Evolutionary conservation across 2,888 invertebrate species (phyloP).

Genomic region (Achlya flavicornis): DNA sequence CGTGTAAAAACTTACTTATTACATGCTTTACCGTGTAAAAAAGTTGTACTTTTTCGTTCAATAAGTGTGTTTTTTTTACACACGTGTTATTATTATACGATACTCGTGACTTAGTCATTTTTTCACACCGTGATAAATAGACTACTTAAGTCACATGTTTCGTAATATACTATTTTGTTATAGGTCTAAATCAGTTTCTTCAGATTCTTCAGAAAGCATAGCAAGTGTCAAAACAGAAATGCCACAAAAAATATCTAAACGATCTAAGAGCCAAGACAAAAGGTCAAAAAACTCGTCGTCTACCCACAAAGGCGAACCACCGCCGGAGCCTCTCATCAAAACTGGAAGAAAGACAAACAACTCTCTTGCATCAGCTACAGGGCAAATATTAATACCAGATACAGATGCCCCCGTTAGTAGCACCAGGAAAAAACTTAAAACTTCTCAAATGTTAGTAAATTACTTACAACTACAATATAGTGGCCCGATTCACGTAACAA

Average conservation of each 20-base stretch:
- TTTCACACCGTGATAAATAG: too few relatives aligned
- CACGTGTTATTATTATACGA: too few relatives aligned
- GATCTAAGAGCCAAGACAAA: slow-evolving; percentile 63
- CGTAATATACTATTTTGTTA: slow-evolving; percentile 22
- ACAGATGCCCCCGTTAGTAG: slow-evolving; percentile 72
- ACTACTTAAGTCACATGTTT: too few relatives aligned
- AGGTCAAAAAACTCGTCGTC: slow-evolving; percentile 69
- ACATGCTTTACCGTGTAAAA: too few relatives aligned
- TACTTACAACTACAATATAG: not conserved
- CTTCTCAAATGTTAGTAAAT: slow-evolving; percentile 86
- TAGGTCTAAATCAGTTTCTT: slow-evolving; percentile 67
- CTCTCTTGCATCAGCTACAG: slow-evolving; percentile 92
- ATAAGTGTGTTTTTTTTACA: too few relatives aligned
- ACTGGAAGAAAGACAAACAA: slow-evolving; percentile 93
- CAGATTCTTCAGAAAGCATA: slow-evolving; percentile 62
- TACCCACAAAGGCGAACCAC: slow-evolving; percentile 69
- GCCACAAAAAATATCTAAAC: slow-evolving; percentile 68
- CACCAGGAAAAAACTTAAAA: slow-evolving; percentile 85
- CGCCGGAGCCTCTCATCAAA: slow-evolving; percentile 67
- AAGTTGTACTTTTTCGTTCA: too few relatives aligned
- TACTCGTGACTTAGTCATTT: too few relatives aligned
- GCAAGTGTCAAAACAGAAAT: slow-evolving; percentile 64
- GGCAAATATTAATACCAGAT: slow-evolving; percentile 90
- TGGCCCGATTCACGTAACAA: too few relatives aligned
- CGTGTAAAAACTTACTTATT: too few relatives aligned